Conservation (phyloP, 2,888 invertebrate genomes). For the Biston betularia region DNA sequence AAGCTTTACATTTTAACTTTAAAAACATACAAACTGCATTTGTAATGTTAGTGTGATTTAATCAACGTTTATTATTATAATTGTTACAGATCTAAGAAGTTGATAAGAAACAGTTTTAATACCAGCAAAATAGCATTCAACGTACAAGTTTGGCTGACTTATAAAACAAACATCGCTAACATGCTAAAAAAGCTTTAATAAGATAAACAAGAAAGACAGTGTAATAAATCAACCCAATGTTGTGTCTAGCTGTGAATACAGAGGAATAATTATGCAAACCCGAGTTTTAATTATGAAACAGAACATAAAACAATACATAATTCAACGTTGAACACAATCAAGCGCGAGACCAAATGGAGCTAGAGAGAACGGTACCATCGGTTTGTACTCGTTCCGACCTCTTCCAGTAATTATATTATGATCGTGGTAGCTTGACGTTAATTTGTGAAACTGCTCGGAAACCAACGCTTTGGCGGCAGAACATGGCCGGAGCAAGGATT, state of each 20-base stretch:
- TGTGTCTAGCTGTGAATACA: neutral
- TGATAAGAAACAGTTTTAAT: no score
- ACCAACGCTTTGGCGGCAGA: constrained; percentile 70
- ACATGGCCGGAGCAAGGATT: constrained; percentile 30
- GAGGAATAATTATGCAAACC: constrained; percentile 4
- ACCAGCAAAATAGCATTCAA: no score
- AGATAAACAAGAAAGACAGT: no score
- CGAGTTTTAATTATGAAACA: constrained; percentile 24
- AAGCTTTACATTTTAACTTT: no score
- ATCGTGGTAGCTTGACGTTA: constrained; percentile 70
- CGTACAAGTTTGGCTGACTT: no score
- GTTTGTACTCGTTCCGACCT: constrained; percentile 48
- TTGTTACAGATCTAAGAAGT: no score
- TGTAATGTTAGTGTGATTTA: no score
- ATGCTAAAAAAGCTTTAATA: no score
- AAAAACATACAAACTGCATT: no score
- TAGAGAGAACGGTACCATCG: constrained; percentile 49
- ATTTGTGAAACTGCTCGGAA: constrained; percentile 80
- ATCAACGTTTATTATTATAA: no score
- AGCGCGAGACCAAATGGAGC: constrained; percentile 51
- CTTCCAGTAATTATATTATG: constrained; percentile 65
- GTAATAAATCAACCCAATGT: neutral
- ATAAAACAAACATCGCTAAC: no score
- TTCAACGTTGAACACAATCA: constrained; percentile 41
- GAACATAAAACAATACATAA: constrained; percentile 39